Evolutionary conservation across 2,797 vertebrate species (phyloP).

Genomic region (Pitangus sulphuratus): DNA sequence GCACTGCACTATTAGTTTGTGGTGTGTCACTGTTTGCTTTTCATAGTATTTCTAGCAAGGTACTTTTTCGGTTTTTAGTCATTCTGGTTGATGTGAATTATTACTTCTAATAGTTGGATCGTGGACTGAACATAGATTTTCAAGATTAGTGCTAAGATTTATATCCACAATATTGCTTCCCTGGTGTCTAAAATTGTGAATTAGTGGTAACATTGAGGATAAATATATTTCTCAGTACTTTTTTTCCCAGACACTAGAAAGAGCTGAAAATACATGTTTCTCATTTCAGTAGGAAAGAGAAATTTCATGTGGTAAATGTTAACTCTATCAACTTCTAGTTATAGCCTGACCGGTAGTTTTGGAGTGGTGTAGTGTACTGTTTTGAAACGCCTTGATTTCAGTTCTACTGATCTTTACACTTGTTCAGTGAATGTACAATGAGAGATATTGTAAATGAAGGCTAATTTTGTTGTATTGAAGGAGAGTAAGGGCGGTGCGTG

Average conservation of each 20-base stretch:
- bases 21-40: background rate
- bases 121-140: background rate
- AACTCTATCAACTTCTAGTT: background rate
- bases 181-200: background rate
- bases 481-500: background rate
- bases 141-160: background rate
- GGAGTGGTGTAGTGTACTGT: background rate
- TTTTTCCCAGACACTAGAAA: background rate
- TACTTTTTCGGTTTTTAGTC: background rate
- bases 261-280: background rate
- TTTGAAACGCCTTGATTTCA: background rate
- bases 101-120: background rate
- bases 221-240: background rate
- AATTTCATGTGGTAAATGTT: background rate
- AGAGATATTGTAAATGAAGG: background rate
- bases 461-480: background rate
- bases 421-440: background rate
- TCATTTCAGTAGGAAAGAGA: background rate
- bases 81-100: background rate
- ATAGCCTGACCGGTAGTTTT: background rate
- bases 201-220: background rate
- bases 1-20: background rate
- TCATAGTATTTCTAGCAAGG: background rate
- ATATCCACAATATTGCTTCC: background rate
- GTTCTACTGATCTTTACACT: background rate